Percentiles rank a stretch among this genome's conserved stretches.
phyloP scores from a whole-genome alignment of 2,797 vertebrate species.

The Alfaro cultratus region DNA sequence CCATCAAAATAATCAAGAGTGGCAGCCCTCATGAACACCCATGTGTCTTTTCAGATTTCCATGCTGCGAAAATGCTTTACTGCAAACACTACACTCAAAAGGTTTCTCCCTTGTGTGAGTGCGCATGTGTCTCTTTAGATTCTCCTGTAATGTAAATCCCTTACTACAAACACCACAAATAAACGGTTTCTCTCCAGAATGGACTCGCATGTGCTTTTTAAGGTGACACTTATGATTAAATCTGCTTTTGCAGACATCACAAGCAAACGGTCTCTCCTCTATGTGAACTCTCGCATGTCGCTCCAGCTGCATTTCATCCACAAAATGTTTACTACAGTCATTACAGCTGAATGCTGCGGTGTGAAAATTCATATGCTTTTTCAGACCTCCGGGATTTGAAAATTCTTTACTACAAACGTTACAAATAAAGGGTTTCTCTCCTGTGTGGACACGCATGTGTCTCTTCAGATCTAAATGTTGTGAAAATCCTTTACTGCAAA shows the following conservation, averaged over 20 bases:
- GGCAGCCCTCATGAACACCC: not conserved
- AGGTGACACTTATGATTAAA: conserved; percentile 14
- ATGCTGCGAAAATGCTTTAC: conserved; percentile 4
- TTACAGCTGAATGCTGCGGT: not conserved
- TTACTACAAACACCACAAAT: not conserved
- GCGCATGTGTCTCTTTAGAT: conserved; percentile 8
- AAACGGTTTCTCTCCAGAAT: not conserved
- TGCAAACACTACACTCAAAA: not conserved
- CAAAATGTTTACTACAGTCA: conserved; percentile 1
- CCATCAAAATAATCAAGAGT: not conserved
- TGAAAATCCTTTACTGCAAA: conserved; percentile 9
- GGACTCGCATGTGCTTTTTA: conserved; percentile 13
- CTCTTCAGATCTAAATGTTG: conserved; percentile 4
- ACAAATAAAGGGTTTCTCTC: conserved; percentile 13
- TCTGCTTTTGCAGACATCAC: not conserved
- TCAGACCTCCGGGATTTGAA: conserved; percentile 3
- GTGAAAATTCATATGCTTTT: conserved; percentile 10
- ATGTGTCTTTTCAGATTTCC: conserved; percentile 11
- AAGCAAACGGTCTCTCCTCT: conserved; percentile 2
- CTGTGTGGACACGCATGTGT: conserved; percentile 10
- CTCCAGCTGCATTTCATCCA: conserved; percentile 1
- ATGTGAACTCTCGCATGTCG: conserved; percentile 4
- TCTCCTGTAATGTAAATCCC: not conserved
- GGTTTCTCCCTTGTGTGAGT: conserved; percentile 10
- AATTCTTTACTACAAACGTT: not conserved